Conservation (phyloP, 2,113 vertebrate species). For the Oophaga pumilio region DNA sequence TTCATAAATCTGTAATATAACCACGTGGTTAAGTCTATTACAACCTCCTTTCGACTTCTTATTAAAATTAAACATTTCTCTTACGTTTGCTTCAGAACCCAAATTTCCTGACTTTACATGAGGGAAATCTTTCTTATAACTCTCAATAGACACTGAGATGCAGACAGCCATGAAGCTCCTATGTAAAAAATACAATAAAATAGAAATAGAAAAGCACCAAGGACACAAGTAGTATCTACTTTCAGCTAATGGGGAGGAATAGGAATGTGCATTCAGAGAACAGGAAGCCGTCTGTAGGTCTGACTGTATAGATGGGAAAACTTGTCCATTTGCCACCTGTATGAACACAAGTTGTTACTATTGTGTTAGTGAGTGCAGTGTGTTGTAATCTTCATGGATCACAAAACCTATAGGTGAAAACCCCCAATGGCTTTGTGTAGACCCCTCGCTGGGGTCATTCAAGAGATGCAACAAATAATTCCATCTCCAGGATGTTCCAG, state of each 20-base stretch:
- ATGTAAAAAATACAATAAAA: neutral
- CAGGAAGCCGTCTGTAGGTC: constrained; percentile 1
- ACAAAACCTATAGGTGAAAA: constrained; percentile 43
- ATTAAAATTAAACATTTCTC: neutral
- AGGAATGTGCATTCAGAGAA: constrained; percentile 5
- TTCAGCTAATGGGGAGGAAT: constrained; percentile 24
- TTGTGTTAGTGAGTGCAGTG: constrained; percentile 34
- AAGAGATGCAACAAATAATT: constrained; percentile 36
- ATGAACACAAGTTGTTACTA: constrained; percentile 34
- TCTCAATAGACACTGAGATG: neutral
- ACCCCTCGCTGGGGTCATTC: constrained; percentile 37
- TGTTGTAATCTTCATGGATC: constrained; percentile 46
- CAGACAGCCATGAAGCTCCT: neutral
- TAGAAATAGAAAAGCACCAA: neutral
- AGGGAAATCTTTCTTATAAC: neutral
- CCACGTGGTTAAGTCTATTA: neutral
- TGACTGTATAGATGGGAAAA: constrained; percentile 28
- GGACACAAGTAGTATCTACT: neutral
- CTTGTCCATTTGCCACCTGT: constrained; percentile 20
- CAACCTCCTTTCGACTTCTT: neutral
- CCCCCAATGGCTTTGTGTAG: constrained; percentile 51
- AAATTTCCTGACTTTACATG: neutral
- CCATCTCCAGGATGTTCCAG: constrained; percentile 55
- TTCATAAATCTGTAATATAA: neutral
- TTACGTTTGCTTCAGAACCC: neutral